Conservation (phyloP, 2,113 vertebrate genomes). For the Sitta europaea region DNA sequence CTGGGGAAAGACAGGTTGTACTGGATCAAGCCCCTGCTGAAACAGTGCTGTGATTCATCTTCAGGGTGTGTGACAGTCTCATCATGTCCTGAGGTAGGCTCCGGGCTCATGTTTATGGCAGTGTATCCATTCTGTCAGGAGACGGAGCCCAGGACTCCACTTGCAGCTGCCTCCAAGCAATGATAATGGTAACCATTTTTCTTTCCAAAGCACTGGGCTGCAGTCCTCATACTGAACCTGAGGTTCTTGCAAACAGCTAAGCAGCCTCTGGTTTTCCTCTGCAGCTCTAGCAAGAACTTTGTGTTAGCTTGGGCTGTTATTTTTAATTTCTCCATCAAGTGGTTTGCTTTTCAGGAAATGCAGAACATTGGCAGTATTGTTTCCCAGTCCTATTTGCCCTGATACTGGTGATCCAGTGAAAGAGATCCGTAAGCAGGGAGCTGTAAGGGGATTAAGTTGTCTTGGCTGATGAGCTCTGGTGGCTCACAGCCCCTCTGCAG, state of each 20-base stretch:
- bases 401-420: neutral
- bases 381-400: neutral
- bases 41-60: neutral
- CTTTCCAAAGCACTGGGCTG: neutral
- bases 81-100: neutral
- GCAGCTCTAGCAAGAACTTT: neutral
- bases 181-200: neutral
- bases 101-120: neutral
- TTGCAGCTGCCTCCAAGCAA: conserved; percentile 2
- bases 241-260: neutral
- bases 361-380: neutral
- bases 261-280: neutral
- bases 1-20: neutral
- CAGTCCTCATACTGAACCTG: neutral
- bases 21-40: neutral
- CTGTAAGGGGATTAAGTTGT: neutral
- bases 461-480: neutral
- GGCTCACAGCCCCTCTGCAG: neutral
- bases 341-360: neutral
- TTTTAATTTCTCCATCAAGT: neutral
- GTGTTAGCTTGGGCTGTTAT: neutral
- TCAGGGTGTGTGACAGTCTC: neutral
- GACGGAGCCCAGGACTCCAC: conserved; percentile 6
- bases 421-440: neutral
- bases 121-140: neutral